Evolutionary conservation across 2,797 vertebrate species (phyloP).

Genomic region (Rhinogobio ventralis): DNA sequence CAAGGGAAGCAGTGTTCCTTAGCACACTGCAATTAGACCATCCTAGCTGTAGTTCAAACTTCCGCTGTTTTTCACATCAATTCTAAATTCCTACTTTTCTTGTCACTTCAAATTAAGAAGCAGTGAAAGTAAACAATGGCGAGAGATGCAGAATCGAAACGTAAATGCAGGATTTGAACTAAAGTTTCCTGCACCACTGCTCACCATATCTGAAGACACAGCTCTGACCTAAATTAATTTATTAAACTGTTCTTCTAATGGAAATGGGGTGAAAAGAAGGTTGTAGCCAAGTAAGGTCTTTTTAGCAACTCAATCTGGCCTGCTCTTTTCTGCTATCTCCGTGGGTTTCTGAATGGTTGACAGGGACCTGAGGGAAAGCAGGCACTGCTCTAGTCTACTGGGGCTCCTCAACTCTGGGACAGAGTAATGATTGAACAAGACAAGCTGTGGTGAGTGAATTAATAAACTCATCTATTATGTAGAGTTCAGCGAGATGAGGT

Average conservation of each 20-base stretch:
- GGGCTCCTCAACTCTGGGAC: conserved; percentile 37
- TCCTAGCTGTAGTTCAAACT: conserved; percentile 8
- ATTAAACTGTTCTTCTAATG: conserved; percentile 14
- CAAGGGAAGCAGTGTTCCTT: conserved; percentile 28
- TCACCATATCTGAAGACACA: neutral
- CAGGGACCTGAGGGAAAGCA: conserved; percentile 57
- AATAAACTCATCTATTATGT: conserved; percentile 33
- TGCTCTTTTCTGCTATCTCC: conserved; percentile 36
- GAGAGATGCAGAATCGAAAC: neutral
- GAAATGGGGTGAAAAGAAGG: neutral
- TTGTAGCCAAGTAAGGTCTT: neutral
- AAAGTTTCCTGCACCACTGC: neutral
- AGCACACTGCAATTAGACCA: conserved; percentile 9
- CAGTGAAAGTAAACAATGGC: conserved; percentile 7
- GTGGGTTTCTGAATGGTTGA: conserved; percentile 37
- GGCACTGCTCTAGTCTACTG: conserved; percentile 39
- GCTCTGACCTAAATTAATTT: conserved; percentile 31
- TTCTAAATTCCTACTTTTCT: conserved; percentile 14
- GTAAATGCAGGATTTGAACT: neutral
- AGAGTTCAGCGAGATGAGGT: conserved; percentile 2
- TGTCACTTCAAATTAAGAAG: conserved; percentile 22
- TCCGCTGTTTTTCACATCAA: conserved; percentile 15
- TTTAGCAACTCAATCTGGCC: conserved; percentile 26
- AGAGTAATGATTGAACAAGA: conserved; percentile 39
- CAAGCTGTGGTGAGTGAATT: conserved; percentile 48